Evolutionary conservation across 2,797 vertebrate genomes (phyloP).

Genomic region (Danio albolineatus): DNA sequence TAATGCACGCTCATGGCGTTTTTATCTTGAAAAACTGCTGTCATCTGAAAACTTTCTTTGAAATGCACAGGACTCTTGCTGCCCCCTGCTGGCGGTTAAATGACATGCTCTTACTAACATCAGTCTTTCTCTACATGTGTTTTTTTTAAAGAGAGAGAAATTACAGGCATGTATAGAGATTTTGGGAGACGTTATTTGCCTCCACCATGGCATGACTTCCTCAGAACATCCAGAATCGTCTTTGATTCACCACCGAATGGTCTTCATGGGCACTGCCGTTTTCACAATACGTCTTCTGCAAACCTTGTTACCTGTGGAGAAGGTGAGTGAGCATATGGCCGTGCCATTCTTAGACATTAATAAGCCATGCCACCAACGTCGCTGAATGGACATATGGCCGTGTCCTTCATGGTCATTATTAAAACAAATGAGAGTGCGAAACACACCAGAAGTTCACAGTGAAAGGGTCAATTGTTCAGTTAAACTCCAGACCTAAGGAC

Average conservation of each 20-base stretch:
- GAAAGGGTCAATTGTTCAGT: constrained; percentile 41
- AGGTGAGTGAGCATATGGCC: constrained; percentile 76
- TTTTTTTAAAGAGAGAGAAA: constrained; percentile 84
- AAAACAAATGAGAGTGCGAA: constrained; percentile 48
- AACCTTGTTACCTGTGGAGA: constrained; percentile 90
- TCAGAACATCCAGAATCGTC: constrained; percentile 74
- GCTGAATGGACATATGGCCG: constrained; percentile 47
- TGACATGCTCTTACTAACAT: not conserved
- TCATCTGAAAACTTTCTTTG: constrained; percentile 69
- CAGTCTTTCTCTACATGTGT: constrained; percentile 8
- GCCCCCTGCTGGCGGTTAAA: constrained; percentile 80
- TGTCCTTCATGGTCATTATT: constrained; percentile 52
- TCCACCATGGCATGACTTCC: constrained; percentile 74
- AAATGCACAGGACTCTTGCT: constrained; percentile 77
- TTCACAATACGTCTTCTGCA: constrained; percentile 89
- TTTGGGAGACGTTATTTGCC: constrained; percentile 87
- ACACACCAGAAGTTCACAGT: constrained; percentile 23
- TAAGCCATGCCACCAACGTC: constrained; percentile 20
- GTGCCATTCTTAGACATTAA: constrained; percentile 50
- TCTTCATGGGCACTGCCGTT: constrained; percentile 85
- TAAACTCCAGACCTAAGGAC: constrained; percentile 17
- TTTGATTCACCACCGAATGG: constrained; percentile 86
- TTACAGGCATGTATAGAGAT: constrained; percentile 83
- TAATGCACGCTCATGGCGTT: constrained; percentile 75
- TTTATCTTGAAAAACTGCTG: constrained; percentile 72